Conservation (phyloP, 2,797 vertebrate genomes). For the Prionace glauca region DNA sequence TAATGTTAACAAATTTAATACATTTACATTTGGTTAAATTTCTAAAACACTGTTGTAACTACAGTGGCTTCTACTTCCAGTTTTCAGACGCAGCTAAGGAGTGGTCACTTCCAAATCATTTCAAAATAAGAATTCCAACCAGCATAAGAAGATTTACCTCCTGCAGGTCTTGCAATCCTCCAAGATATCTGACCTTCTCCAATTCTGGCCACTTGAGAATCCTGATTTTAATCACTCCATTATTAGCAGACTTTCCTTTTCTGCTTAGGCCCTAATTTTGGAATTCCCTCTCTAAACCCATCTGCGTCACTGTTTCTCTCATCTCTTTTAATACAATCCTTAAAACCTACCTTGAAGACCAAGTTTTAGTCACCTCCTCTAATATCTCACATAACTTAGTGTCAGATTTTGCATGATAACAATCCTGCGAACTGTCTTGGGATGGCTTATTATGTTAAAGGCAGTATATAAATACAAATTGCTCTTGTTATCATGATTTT, state of each 20-base stretch:
- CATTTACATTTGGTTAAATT: background rate
- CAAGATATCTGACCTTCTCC: background rate
- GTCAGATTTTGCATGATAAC: background rate
- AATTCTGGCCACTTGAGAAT: background rate
- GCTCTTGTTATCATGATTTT: background rate
- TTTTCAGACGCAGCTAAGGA: background rate
- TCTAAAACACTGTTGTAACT: background rate
- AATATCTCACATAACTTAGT: background rate
- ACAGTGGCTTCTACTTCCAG: background rate
- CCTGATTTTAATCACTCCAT: background rate
- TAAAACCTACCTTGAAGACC: background rate
- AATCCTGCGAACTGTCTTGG: background rate
- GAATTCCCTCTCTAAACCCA: background rate
- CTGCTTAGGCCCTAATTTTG: background rate
- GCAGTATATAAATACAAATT: background rate
- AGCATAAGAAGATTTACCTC: background rate
- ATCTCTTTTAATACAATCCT: background rate
- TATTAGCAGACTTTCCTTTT: background rate
- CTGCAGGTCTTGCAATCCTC: background rate
- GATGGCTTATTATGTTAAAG: background rate
- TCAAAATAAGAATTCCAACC: background rate
- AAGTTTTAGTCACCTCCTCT: background rate
- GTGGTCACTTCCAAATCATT: background rate
- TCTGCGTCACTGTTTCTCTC: background rate
- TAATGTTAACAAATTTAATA: background rate